Base-by-base conservation (phyloP, 2,888 invertebrate species). In the Sesamia inferens region DNA sequence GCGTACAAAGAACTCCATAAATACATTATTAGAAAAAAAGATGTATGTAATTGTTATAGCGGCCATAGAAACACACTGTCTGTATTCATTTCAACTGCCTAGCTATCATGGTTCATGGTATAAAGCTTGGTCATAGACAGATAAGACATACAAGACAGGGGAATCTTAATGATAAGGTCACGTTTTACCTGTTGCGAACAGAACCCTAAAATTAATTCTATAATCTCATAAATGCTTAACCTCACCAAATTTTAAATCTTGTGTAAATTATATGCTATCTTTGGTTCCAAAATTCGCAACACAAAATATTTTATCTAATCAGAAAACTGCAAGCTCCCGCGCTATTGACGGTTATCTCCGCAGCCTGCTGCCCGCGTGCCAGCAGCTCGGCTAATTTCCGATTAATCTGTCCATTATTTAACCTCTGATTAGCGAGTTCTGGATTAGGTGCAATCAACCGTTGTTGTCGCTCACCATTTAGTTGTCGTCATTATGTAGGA, bases 401-500 rank as follows among this genome's bases (percentile, higher is more conserved):
- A 88, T 88, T 85, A 87, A 88, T 87, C 86, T 82, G 87, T 85
- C 80, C 81, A 86, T 87, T 88, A 87, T 88, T 81, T 84, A 85
- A 81, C 86, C 83, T 80, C 74, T 83, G 78, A 75, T 81, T 83
- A 81, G 67, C 75, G 76, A 78, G 79, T 77, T 62, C 74, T 68
- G 76, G 71, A 86, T 87, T 85, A 82, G 83, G 78, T 77, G 84
- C 81, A 84, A 85, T 83, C 83, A 78, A 67, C 83, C 82, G 78
- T 65, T 66, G 74, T 77, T 76, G 78, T 69, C 71, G 55, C n/a
- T n/a, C 70, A 68, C 44, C 62, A 83, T 79, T 81, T 77, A 74
- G 66, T 83, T 78, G 83, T 77, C 73, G 71, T 2, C 31, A 31
- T 71, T 80, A 71, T 72, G 68, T 71, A 68, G 24, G 48, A 69